These are phyloP conservation scores for Dicyema japonicum DNA, from an alignment of 1,140 invertebrate species.

Conservation along the genomic window DNA sequence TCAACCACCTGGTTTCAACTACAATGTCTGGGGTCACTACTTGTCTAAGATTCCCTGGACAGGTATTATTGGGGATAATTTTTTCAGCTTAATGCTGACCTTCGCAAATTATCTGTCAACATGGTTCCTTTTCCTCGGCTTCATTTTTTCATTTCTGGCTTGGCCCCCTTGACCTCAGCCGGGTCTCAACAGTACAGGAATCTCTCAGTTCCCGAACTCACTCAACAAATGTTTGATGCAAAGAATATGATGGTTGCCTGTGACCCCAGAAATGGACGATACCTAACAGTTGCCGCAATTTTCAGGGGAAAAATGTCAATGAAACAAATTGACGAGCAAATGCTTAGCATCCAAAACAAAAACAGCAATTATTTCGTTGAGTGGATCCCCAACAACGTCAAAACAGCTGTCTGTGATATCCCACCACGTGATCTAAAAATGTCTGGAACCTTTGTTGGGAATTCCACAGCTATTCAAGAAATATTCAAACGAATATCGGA, in stretches of 20 bases:
- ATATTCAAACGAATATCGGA: constrained; percentile 44
- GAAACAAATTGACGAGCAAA: constrained; percentile 38
- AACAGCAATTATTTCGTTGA: constrained; percentile 10
- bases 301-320: not conserved
- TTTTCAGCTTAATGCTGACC: constrained; percentile 39
- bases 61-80: no score
- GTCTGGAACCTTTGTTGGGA: constrained; percentile 24
- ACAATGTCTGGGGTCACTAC: no score
- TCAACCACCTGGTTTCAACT: no score
- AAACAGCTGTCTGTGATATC: constrained; percentile 21
- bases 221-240: no score
- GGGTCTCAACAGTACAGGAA: constrained; percentile 47
- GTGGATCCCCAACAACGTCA: constrained; percentile 23
- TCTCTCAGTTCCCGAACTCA: constrained; percentile 32
- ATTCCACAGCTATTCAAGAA: constrained; percentile 53
- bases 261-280: not conserved
- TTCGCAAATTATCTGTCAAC: constrained; percentile 18
- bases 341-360: constrained; percentile 33
- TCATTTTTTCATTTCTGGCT: constrained; percentile 6
- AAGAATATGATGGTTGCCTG: no score
- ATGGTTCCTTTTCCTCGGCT: constrained; percentile 8
- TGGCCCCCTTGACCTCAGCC: constrained; percentile 4
- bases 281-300: constrained; percentile 8
- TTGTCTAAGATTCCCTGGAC: constrained; percentile 34
- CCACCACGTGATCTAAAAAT: constrained; percentile 21